Evolutionary conservation across 2,113 vertebrate species (phyloP).

Genomic region (Cyprinus carpio): DNA sequence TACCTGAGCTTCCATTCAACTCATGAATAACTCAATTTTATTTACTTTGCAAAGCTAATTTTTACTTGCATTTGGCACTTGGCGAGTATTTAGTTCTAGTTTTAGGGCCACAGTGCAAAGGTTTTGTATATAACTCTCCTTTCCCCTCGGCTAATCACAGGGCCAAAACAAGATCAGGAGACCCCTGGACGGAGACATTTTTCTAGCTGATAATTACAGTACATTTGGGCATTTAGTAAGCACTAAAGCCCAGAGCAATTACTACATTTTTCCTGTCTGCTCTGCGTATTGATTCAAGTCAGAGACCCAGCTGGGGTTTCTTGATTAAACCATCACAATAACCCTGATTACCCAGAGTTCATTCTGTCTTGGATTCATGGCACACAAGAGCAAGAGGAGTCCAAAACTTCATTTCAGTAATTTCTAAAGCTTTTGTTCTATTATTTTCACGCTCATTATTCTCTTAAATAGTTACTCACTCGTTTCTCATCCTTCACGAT

Average conservation of each 20-base stretch:
- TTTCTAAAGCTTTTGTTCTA: slow-evolving; percentile 48
- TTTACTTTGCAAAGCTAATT: background rate
- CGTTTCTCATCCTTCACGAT: slow-evolving; percentile 93
- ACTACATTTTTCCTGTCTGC: slow-evolving; percentile 51
- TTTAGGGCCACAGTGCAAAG: background rate
- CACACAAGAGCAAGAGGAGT: slow-evolving; percentile 68
- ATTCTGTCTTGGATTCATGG: slow-evolving; percentile 65
- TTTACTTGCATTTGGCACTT: background rate
- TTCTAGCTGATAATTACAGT: slow-evolving; percentile 51
- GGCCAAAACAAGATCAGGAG: slow-evolving; percentile 14
- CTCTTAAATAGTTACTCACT: slow-evolving; percentile 72
- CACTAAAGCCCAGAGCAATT: slow-evolving; percentile 58
- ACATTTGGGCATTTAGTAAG: slow-evolving; percentile 51
- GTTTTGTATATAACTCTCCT: slow-evolving; percentile 30
- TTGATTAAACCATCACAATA: slow-evolving; percentile 72
- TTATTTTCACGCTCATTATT: slow-evolving; percentile 33
- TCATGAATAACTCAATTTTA: background rate
- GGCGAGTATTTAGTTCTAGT: too few relatives aligned
- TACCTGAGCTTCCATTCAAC: background rate
- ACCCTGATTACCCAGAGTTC: slow-evolving; percentile 69
- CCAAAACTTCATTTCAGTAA: slow-evolving; percentile 56
- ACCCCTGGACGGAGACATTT: slow-evolving; percentile 27
- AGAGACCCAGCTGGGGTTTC: slow-evolving; percentile 64
- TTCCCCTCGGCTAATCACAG: slow-evolving; percentile 28
- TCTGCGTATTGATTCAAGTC: slow-evolving; percentile 54